A percentile compares a stretch with the other conserved stretches of the same genome.
phyloP scores from a whole-genome alignment of 2,797 vertebrate genomes.

The Cirrhinus mrigala region DNA sequence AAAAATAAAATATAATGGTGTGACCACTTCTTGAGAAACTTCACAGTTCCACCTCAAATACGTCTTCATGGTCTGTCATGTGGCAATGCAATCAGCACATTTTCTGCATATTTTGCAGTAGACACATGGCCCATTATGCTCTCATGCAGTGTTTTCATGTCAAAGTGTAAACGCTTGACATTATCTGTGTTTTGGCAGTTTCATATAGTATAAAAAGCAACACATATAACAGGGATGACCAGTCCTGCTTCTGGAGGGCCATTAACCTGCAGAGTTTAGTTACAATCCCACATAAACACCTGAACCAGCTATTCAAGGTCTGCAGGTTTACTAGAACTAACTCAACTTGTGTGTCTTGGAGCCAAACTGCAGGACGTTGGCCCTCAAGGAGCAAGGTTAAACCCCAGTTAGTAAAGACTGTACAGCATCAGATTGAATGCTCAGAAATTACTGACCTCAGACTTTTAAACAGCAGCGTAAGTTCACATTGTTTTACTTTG shows the following conservation, averaged over 20 bases:
- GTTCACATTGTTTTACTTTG: too few relatives aligned
- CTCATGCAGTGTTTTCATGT: background rate
- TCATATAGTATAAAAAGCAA: background rate
- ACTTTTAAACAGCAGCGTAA: too few relatives aligned
- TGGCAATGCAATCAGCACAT: slow-evolving; percentile 7
- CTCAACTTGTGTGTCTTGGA: background rate
- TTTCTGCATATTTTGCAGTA: slow-evolving; percentile 36
- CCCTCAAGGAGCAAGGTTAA: background rate
- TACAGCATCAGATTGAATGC: background rate
- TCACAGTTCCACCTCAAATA: slow-evolving; percentile 22
- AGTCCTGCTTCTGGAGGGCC: background rate
- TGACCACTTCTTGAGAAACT: background rate
- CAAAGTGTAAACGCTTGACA: background rate
- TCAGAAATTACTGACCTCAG: background rate
- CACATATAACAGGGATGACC: background rate
- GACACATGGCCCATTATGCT: background rate
- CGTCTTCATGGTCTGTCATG: background rate
- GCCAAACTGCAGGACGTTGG: background rate
- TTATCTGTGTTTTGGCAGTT: background rate
- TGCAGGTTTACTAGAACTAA: slow-evolving; percentile 1
- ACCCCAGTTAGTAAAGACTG: background rate
- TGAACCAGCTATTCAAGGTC: slow-evolving; percentile 26
- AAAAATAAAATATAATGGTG: background rate
- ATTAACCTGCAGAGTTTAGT: background rate
- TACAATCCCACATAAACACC: background rate